Evolutionary conservation across 1,140 invertebrate genomes (phyloP).

Genomic region (Zaprionus davidi): DNA sequence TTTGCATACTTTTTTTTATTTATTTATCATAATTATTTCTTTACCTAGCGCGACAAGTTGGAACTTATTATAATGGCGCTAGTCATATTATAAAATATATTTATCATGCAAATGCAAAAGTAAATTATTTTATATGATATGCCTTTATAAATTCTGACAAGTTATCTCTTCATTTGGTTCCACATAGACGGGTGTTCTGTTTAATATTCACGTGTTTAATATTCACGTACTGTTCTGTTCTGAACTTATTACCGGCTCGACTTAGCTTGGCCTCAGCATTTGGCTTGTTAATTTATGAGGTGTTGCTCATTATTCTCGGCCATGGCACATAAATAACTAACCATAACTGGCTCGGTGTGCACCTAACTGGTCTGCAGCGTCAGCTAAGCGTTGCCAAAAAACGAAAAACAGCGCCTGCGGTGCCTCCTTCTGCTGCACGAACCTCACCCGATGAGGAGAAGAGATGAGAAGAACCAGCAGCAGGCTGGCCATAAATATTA

Average conservation of each 20-base stretch:
- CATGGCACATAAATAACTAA: constrained; percentile 52
- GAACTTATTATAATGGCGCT: no score
- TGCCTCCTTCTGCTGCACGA: background rate
- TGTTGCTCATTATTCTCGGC: constrained; percentile 69
- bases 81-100: background rate
- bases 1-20: no score
- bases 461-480: constrained; percentile 11
- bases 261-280: constrained; percentile 14
- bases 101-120: background rate
- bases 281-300: constrained; percentile 65
- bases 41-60: no score
- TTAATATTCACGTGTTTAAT: constrained; percentile 5
- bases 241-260: constrained; percentile 10
- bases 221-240: background rate
- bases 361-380: constrained; percentile 44
- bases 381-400: constrained; percentile 61
- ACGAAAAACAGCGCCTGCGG: constrained; percentile 9
- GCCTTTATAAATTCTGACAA: background rate
- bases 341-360: constrained; percentile 26
- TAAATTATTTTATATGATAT: background rate
- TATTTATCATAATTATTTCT: no score
- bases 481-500: constrained; percentile 64
- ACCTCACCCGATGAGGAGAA: background rate
- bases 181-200: background rate
- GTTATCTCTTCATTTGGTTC: background rate